Evolutionary conservation across 2,888 invertebrate species (phyloP), one percentile per base, ranked within the genome.

Genomic region (Aporophyla nigra): DNA sequence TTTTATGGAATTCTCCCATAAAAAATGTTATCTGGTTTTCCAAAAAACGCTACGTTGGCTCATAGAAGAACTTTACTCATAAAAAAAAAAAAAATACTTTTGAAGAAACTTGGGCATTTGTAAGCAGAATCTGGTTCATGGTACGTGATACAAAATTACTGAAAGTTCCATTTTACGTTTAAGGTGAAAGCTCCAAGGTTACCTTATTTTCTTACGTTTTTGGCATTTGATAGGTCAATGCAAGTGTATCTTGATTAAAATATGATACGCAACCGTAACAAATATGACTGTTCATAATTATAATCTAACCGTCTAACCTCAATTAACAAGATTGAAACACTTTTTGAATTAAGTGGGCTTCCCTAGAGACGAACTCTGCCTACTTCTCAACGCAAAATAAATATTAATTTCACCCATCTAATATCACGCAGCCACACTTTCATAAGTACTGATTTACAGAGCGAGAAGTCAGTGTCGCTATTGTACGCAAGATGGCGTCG

Each of bases 401-500:
- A 72, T 10, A n/a, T 19, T 14, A 0, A 2, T 40, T 46, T 16
- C 12, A 53, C 1, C 19, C 78, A 68, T 49, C 53, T 69, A 46
- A 3, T n/a, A 46, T 16, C 5, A 6, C 6, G 5, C 43, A n/a
- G 12, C 43, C 19, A 54, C n/a, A 63, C 54, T 24, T 49, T 33
- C 14, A 1, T n/a, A 1, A 33, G 16, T 3, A 12, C 14, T 16
- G 1, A 40, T 21, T 24, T 5, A 2, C 9, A 2, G 21, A 16
- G 24, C n/a, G 0, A 9, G 16, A 51, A 62, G 14, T 56, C 69
- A 72, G 71, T 81, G 12, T 43, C 10, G 76, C 88, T 88, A 87
- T 69, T 85, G 59, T 62, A 53, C 75, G 54, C 76, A n/a, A 88
- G 89, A 85, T 86, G 84, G 78, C 77, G 66, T 10, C 40, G 16